Percentiles rank a stretch among this genome's conserved stretches.
phyloP scores from a whole-genome alignment of 2,888 invertebrate species.

The Zaprionus obscuricornis region DNA sequence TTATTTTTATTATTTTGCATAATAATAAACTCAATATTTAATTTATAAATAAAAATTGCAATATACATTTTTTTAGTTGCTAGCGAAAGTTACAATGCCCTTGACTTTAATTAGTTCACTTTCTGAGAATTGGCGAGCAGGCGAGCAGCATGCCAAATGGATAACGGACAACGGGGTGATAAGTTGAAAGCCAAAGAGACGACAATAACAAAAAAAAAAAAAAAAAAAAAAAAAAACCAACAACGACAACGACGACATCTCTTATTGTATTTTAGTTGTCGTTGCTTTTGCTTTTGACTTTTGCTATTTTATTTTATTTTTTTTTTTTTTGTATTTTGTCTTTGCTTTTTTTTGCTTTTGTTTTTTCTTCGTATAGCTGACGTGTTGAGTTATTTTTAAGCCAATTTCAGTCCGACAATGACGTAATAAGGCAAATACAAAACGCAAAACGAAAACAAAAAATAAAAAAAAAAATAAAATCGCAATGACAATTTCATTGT shows the following conservation, averaged over 20 bases:
- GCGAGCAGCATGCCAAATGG: conserved; percentile 3
- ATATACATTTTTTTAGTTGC: conserved; percentile 13
- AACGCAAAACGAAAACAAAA: conserved; percentile 26
- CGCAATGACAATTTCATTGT: conserved; percentile 60
- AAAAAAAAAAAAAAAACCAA: conserved; percentile 20
- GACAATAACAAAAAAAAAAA: no score
- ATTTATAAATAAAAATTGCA: no score
- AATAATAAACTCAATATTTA: no score
- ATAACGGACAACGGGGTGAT: no score
- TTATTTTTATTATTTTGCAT: no score
- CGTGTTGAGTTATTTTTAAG: conserved; percentile 80
- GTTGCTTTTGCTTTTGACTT: neutral
- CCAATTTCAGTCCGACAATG: conserved; percentile 78
- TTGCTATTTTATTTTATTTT: neutral
- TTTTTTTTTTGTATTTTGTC: neutral
- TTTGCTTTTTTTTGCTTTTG: conserved; percentile 3
- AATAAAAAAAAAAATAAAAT: conserved; percentile 4
- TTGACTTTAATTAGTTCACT: conserved; percentile 61
- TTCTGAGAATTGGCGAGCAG: conserved; percentile 29
- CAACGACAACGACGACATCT: conserved; percentile 25
- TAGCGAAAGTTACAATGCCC: conserved; percentile 46
- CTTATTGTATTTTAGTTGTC: conserved; percentile 19
- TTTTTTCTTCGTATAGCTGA: conserved; percentile 58
- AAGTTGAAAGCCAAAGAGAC: conserved; percentile 32
- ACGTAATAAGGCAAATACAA: conserved; percentile 72